phyloP scores from a whole-genome alignment of 64 coral and sea anemone genomes.

The Montipora foliosa region DNA sequence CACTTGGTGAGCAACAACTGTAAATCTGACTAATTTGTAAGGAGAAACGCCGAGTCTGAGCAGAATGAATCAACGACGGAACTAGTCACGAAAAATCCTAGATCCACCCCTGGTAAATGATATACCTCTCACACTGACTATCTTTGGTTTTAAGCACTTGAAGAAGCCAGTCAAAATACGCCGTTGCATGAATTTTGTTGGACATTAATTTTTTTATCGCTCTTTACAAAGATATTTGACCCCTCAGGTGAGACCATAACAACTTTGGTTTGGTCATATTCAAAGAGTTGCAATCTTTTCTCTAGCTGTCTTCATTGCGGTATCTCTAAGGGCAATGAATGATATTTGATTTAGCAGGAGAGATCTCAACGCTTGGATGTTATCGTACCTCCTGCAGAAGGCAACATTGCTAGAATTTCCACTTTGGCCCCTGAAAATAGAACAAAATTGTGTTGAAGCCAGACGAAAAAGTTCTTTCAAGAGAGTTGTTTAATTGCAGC shows the following conservation, averaged over 20 bases:
- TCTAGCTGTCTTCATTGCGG: background rate
- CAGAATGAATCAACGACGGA: slow-evolving; percentile 3
- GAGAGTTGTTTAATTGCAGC: too few relatives aligned
- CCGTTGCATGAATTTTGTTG: background rate
- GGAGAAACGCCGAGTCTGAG: background rate
- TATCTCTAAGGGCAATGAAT: background rate
- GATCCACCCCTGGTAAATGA: background rate
- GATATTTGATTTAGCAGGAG: too few relatives aligned
- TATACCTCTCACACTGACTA: background rate
- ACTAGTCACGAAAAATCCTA: background rate
- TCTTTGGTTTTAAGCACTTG: background rate
- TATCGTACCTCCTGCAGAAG: too few relatives aligned
- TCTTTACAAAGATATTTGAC: background rate
- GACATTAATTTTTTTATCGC: background rate
- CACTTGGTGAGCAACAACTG: too few relatives aligned
- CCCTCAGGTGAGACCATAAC: background rate
- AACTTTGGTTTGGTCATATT: background rate
- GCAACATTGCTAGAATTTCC: too few relatives aligned
- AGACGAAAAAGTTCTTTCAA: too few relatives aligned
- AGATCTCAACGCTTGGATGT: too few relatives aligned
- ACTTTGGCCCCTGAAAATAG: too few relatives aligned
- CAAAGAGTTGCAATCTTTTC: background rate
- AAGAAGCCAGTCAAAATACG: slow-evolving; percentile 10
- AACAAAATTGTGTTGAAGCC: too few relatives aligned
- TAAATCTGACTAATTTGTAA: too few relatives aligned